These are phyloP conservation scores for Centropristis striata DNA, from an alignment of 2,113 vertebrate genomes.

Conservation along the genomic window DNA sequence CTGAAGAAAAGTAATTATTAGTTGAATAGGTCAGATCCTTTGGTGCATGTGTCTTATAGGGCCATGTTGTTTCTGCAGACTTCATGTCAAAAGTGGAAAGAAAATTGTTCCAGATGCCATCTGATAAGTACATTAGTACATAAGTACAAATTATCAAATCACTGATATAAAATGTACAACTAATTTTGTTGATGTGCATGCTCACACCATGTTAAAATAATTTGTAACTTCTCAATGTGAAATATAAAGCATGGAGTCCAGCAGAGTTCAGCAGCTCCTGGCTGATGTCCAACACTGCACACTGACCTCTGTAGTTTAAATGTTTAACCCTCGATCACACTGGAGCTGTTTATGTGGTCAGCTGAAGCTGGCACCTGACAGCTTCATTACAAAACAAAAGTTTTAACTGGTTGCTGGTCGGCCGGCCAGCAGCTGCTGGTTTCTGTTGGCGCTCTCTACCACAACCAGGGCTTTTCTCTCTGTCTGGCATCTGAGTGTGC, in stretches of 20 bases:
- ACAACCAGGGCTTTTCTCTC: conserved; percentile 18
- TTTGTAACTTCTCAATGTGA: neutral
- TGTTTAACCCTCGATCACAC: conserved; percentile 27
- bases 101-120: neutral
- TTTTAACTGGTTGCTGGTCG: conserved; percentile 56
- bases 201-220: neutral
- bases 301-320: neutral
- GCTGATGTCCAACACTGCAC: conserved; percentile 16
- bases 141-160: neutral
- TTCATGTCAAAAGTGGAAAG: neutral
- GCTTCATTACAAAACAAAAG: conserved; percentile 53
- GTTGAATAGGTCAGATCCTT: too few relatives aligned
- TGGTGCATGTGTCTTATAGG: neutral
- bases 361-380: conserved; percentile 43
- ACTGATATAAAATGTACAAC: neutral
- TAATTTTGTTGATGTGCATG: neutral
- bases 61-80: neutral
- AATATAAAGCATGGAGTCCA: neutral
- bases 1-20: too few relatives aligned
- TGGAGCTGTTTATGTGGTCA: conserved; percentile 58
- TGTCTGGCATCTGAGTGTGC: conserved; percentile 51
- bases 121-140: too few relatives aligned
- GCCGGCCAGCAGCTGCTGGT: conserved; percentile 62
- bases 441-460: conserved; percentile 34
- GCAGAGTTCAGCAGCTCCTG: conserved; percentile 2